Conservation (phyloP, 37 sponge, comb jelly and placozoan genomes). For the Axinella damicornis region DNA sequence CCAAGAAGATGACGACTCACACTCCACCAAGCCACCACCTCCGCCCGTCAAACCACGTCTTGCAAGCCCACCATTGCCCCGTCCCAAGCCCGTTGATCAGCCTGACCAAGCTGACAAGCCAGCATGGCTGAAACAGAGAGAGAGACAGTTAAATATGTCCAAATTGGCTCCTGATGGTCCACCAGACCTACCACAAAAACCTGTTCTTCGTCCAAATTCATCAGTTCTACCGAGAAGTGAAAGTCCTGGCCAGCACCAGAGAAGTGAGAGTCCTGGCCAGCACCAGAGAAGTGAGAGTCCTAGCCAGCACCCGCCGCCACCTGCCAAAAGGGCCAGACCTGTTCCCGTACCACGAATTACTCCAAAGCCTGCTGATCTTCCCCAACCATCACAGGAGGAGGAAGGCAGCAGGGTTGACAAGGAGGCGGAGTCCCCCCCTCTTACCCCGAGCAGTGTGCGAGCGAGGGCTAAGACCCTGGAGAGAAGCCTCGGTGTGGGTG, state of each 20-base stretch:
- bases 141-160: slow-evolving; percentile 7
- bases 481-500: not conserved
- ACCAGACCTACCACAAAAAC: not conserved
- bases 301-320: slow-evolving; percentile 7
- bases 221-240: not conserved
- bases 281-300: not conserved
- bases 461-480: slow-evolving; percentile 11
- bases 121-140: slow-evolving; percentile 10
- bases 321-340: not conserved
- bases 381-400: not conserved
- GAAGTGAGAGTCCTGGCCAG: not conserved
- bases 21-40: not conserved
- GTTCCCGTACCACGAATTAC: not conserved
- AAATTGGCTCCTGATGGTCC: not conserved
- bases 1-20: not conserved
- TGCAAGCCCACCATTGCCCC: not conserved
- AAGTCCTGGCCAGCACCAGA: slow-evolving; percentile 23
- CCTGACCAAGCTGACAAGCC: not conserved
- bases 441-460: not conserved
- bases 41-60: not conserved
- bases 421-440: not conserved
- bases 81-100: not conserved
- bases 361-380: not conserved
- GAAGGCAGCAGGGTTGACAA: not conserved
- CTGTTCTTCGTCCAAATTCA: too few relatives aligned